Evolutionary conservation across 2,797 vertebrate species (phyloP).

Genomic region (Malurus leucopterus): DNA sequence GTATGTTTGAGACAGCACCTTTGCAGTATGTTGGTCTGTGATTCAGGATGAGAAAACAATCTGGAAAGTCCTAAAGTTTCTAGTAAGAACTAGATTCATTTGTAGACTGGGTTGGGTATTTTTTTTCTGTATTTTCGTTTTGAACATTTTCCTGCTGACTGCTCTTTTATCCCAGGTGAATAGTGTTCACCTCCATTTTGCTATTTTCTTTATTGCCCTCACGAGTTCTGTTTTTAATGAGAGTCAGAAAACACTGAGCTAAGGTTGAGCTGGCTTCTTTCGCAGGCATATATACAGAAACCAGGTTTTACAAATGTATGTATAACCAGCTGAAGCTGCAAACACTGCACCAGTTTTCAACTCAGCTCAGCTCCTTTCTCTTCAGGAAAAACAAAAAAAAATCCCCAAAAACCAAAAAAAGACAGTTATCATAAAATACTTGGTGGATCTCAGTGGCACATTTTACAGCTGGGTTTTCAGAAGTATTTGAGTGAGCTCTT

Average conservation of each 20-base stretch:
- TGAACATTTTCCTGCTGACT: neutral
- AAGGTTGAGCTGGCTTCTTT: neutral
- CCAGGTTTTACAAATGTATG: neutral
- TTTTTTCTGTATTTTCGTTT: neutral
- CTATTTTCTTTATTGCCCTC: neutral
- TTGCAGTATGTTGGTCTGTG: neutral
- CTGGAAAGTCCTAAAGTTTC: neutral
- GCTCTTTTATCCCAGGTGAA: neutral
- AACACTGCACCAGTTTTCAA: neutral
- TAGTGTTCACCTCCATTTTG: neutral
- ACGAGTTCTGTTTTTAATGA: neutral
- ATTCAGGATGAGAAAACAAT: neutral
- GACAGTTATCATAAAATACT: neutral
- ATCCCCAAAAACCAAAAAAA: neutral
- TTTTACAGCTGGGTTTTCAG: neutral
- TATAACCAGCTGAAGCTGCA: neutral
- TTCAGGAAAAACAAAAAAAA: fast-evolving
- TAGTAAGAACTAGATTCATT: neutral
- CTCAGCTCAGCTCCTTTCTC: neutral
- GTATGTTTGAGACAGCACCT: neutral
- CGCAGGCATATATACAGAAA: neutral
- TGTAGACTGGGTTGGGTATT: neutral
- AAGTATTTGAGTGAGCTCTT: neutral
- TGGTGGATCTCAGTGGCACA: neutral
- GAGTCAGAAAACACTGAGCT: neutral